Evolutionary conservation across 2,113 vertebrate genomes (phyloP).

Genomic region (Symphodus melops): DNA sequence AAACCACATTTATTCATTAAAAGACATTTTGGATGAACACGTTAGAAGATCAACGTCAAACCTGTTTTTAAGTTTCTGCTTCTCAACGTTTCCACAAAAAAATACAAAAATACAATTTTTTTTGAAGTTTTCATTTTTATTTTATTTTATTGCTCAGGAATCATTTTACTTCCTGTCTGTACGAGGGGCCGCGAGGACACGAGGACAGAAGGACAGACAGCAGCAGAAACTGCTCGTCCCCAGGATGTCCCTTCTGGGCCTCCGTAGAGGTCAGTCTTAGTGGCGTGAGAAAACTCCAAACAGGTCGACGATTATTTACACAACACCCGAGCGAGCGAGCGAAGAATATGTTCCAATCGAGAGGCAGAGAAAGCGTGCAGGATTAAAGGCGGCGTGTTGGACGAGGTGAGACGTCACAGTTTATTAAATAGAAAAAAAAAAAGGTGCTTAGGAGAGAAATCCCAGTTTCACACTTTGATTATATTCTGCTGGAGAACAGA

Average conservation of each 20-base stretch:
- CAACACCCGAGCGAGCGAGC: background rate
- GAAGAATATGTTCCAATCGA: background rate
- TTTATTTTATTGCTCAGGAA: constrained; percentile 28
- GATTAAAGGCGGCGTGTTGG: no score
- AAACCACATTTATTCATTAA: background rate
- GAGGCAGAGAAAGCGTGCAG: background rate
- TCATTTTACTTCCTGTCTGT: background rate
- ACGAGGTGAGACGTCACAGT: no score
- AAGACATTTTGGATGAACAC: background rate
- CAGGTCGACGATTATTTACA: background rate
- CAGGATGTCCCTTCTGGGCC: no score
- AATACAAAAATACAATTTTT: constrained; percentile 2
- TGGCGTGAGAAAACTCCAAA: background rate
- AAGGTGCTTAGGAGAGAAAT: constrained; percentile 31
- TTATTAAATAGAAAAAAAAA: constrained; percentile 40
- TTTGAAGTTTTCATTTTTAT: background rate
- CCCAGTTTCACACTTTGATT: background rate
- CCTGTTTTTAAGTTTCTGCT: background rate
- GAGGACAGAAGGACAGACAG: no score
- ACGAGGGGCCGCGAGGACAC: no score
- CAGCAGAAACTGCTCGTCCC: no score
- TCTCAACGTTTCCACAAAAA: background rate
- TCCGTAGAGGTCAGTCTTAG: background rate
- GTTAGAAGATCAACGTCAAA: no score
- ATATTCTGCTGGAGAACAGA: background rate